These are phyloP conservation scores for Rhimphoctona megacephalus DNA, from an alignment of 2,888 invertebrate genomes.

Conservation along the genomic window DNA sequence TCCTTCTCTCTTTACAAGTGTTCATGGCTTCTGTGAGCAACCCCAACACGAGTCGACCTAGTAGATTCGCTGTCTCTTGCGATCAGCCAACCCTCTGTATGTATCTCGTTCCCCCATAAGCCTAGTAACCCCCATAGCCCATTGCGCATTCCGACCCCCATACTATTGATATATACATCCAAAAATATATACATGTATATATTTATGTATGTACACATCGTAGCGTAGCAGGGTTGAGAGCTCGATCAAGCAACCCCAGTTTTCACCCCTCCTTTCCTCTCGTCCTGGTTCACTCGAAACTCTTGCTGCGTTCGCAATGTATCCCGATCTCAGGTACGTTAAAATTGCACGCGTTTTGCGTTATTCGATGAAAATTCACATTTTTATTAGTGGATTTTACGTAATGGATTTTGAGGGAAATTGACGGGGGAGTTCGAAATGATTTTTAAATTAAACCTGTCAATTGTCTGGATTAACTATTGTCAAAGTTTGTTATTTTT, in stretches of 20 bases:
- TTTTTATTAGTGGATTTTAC: neutral
- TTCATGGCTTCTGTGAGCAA: conserved; percentile 51
- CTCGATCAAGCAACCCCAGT: conserved; percentile 52
- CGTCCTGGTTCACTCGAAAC: neutral
- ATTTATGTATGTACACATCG: conserved; percentile 40
- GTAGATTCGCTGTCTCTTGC: conserved; percentile 60
- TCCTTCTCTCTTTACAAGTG: conserved; percentile 44
- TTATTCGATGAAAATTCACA: conserved; percentile 54
- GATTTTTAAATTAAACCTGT: neutral
- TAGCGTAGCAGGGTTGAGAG: conserved; percentile 34
- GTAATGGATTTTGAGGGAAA: neutral
- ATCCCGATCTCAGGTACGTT: conserved; percentile 34
- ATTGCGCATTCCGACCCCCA: neutral
- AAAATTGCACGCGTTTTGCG: conserved; percentile 38
- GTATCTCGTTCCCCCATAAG: conserved; percentile 60
- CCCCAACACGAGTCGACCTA: conserved; percentile 64
- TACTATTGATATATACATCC: conserved; percentile 1
- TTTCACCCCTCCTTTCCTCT: conserved; percentile 31
- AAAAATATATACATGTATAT: neutral
- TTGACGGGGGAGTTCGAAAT: neutral
- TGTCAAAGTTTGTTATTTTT: neutral
- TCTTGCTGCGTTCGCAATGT: conserved; percentile 30
- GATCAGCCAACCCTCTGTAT: conserved; percentile 53
- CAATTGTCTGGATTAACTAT: too few relatives aligned
- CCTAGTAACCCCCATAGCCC: conserved; percentile 68